These are phyloP conservation scores for Calliphora vomitoria DNA, from an alignment of 2,888 invertebrate species.

Conservation along the genomic window DNA sequence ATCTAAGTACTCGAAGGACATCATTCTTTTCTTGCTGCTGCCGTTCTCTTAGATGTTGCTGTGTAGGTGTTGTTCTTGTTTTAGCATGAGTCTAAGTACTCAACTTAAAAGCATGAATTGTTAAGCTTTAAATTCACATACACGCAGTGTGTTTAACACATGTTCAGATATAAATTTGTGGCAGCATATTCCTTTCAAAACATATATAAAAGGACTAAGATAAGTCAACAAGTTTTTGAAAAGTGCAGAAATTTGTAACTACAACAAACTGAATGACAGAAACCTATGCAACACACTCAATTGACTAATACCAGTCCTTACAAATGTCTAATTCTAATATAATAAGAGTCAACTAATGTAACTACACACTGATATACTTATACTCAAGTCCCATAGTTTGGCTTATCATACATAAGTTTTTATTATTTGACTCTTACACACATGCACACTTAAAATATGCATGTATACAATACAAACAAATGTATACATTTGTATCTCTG, in stretches of 20 bases:
- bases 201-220: not conserved
- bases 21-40: slow-evolving; percentile 26
- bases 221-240: not conserved
- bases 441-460: not conserved
- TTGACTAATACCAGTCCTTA: not conserved
- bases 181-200: not conserved
- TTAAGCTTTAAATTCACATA: slow-evolving; percentile 39
- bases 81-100: slow-evolving; percentile 40
- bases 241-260: too few species aligned
- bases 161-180: slow-evolving; percentile 16
- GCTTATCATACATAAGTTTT: slow-evolving; percentile 3
- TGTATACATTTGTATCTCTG: not conserved
- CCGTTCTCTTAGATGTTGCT: slow-evolving; percentile 23
- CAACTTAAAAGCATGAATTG: slow-evolving; percentile 51
- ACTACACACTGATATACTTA: not conserved
- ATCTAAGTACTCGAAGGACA: slow-evolving; percentile 71
- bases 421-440: not conserved
- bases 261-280: too few species aligned
- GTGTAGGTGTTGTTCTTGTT: not conserved
- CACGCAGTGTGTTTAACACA: not conserved
- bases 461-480: not conserved
- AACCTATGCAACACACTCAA: not conserved
- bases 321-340: not conserved
- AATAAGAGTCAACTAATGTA: not conserved
- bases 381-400: not conserved